Conservation (phyloP, 2,113 vertebrate species). For the Candoia aspera region DNA sequence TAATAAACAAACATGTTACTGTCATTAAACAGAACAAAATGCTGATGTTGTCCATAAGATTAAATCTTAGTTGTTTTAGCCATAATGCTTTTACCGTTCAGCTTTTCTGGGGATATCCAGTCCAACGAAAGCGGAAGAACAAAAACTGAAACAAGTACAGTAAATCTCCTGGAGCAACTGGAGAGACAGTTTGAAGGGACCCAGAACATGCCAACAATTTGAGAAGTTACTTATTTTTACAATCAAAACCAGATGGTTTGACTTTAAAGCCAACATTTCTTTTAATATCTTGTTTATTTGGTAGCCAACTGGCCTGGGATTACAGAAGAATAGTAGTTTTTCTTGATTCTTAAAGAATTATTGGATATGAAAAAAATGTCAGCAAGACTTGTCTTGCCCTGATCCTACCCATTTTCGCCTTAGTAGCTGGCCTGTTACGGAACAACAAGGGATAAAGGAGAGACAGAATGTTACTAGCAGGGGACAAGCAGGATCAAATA, state of each 20-base stretch:
- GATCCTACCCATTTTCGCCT: background rate
- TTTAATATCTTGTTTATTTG: conserved; percentile 18
- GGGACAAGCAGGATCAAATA: background rate
- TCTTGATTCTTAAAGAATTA: background rate
- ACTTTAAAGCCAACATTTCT: conserved; percentile 11
- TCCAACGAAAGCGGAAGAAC: conserved; percentile 42
- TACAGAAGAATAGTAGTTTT: conserved; percentile 15
- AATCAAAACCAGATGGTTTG: conserved; percentile 26
- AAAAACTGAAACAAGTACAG: conserved; percentile 12
- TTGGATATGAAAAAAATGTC: background rate
- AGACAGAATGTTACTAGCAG: background rate
- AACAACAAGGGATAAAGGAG: no score
- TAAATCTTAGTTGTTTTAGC: conserved; percentile 25
- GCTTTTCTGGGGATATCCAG: background rate
- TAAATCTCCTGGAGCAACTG: conserved; percentile 33
- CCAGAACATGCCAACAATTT: background rate
- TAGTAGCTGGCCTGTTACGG: background rate
- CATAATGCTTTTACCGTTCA: background rate
- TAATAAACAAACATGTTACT: background rate
- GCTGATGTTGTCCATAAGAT: conserved; percentile 21
- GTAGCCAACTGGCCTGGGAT: background rate
- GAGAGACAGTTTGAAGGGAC: conserved; percentile 39
- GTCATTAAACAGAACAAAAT: conserved; percentile 21
- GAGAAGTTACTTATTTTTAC: conserved; percentile 36
- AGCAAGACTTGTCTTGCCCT: background rate